Evolutionary conservation across 2,797 vertebrate species (phyloP), one percentile per base, ranked within the genome.

Genomic region (Phalloptychus januarius): DNA sequence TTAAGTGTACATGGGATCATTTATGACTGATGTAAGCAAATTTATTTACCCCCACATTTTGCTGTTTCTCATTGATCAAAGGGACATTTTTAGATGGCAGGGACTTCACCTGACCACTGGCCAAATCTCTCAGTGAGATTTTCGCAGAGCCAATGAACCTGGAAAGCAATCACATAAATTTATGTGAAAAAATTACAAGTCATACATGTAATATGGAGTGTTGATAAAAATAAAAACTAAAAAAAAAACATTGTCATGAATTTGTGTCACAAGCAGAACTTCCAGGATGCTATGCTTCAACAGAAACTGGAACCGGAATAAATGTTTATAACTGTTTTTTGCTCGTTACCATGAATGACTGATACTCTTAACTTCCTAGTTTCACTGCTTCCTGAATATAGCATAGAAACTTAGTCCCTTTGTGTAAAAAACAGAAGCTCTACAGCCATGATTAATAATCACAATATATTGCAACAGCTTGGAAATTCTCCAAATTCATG

Each of bases 101-200:
- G 1, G 97, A 97, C 87, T 89, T 96, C 80, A 87, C 89, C 65
- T 97, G 96, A 89, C 97, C 96, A n/a, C 95, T 95, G 16, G 95
- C 93, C 77, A 99, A 88, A 65, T 98, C 98, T 91, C 95, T 97
- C 75, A 99, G 93, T 54, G 92, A 89, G 78, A 99, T 40, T 0
- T 95, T 95, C 38, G 96, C 95, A 0, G 95, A 97, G 84, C 98
- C 98, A 91, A 99, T 98, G 72, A 98, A 96, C 91, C 98, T 99
- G 94, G 77, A 95, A 95, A 87, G 11, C n/a, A 82, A 86, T 65
- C 33, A 88, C 31, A 86, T 33, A 54, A 1, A 72, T 31, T 25
- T 28, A 0, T 1, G 1, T 65, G 23, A 71, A 52, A 67, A 69
- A 6, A 52, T 71, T 36, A 76, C 5, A 0, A 61, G 28, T 54